Conservation (phyloP, 2,888 invertebrate genomes). For the Apeira syringaria region DNA sequence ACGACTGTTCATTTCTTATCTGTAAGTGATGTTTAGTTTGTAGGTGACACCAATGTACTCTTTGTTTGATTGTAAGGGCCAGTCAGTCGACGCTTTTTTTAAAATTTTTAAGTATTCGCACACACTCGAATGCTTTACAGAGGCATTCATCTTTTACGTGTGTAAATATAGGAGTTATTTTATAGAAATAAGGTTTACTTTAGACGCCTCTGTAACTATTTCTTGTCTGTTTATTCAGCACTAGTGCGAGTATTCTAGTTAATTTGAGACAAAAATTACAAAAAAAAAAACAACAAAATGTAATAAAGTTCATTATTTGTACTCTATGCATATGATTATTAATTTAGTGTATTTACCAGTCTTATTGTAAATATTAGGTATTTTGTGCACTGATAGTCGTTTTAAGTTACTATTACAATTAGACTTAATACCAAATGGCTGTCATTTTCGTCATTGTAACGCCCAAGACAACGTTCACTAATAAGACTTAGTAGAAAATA, state of each 20-base stretch:
- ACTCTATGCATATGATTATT: constrained; percentile 47
- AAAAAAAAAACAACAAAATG: constrained; percentile 58
- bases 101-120: constrained; percentile 41
- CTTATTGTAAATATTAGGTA: constrained; percentile 70
- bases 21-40: constrained; percentile 69
- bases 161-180: constrained; percentile 30
- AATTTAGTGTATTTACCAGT: constrained; percentile 59
- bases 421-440: constrained; percentile 69
- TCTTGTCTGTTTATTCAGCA: constrained; percentile 61
- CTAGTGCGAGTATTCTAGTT: constrained; percentile 53
- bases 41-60: constrained; percentile 45
- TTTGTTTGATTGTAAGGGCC: constrained; percentile 45
- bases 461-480: constrained; percentile 54
- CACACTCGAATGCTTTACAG: constrained; percentile 47
- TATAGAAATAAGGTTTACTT: constrained; percentile 23
- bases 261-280: constrained; percentile 46
- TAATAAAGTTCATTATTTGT: constrained; percentile 50
- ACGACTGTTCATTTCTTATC: constrained; percentile 69
- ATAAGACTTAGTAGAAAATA: constrained; percentile 53
- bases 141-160: constrained; percentile 29
- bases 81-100: constrained; percentile 53
- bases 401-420: constrained; percentile 65
- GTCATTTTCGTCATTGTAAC: constrained; percentile 59
- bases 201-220: constrained; percentile 42
- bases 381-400: constrained; percentile 75